Evolutionary conservation across 2,888 invertebrate species (phyloP).

Genomic region (Pristionchus mayeri): DNA sequence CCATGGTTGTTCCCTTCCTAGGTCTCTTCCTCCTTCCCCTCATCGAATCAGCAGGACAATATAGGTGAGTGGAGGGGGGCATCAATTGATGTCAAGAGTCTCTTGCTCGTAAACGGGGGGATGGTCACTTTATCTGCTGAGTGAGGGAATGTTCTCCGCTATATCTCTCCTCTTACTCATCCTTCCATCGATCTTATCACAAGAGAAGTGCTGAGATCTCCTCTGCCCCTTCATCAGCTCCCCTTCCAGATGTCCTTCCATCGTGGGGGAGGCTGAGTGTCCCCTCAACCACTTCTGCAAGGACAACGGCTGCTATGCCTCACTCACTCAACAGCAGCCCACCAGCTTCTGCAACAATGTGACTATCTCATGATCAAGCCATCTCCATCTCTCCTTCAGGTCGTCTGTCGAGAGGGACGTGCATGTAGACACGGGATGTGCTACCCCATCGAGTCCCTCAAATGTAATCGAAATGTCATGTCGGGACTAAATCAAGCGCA

Average conservation of each 20-base stretch:
- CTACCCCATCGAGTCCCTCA: constrained; percentile 47
- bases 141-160: neutral
- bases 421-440: constrained; percentile 49
- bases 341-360: constrained; percentile 43
- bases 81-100: constrained; percentile 40
- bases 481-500: constrained; percentile 6
- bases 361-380: neutral
- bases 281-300: constrained; percentile 45
- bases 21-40: neutral
- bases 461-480: constrained; percentile 44
- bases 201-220: neutral
- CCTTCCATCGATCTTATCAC: neutral
- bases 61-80: constrained; percentile 13
- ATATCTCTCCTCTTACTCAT: neutral
- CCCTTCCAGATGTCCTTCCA: constrained; percentile 20
- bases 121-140: neutral
- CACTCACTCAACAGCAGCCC: constrained; percentile 9
- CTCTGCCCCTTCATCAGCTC: neutral
- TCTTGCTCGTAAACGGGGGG: neutral
- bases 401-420: constrained; percentile 14
- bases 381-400: neutral
- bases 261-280: constrained; percentile 45
- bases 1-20: neutral
- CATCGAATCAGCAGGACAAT: constrained; percentile 21
- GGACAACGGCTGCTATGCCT: constrained; percentile 40